These are phyloP conservation scores for Cotesia vestalis DNA, from an alignment of 1,140 invertebrate species.

Conservation along the genomic window DNA sequence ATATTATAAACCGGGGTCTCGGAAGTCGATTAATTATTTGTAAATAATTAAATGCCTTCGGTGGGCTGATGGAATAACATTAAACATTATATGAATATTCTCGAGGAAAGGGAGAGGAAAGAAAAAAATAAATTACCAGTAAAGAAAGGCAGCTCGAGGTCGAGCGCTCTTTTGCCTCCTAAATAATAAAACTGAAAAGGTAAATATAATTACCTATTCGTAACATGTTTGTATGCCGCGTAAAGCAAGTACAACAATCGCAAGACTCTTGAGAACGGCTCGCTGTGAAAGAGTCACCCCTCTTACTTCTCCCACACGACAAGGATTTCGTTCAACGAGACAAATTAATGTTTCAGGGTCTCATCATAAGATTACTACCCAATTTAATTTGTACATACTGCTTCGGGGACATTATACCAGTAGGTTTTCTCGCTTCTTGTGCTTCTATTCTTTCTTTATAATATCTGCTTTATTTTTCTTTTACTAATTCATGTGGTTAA, in stretches of 20 bases:
- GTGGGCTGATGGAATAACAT: background rate
- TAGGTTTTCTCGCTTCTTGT: no score
- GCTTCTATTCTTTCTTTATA: background rate
- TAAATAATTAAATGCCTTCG: constrained; percentile 9
- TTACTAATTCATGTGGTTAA: no score
- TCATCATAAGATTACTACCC: constrained; percentile 38
- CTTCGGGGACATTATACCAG: background rate
- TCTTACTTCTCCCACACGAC: constrained; percentile 11
- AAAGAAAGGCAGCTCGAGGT: constrained; percentile 20
- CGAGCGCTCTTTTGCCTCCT: constrained; percentile 35
- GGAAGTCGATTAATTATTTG: background rate
- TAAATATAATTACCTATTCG: constrained; percentile 59
- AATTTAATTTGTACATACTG: constrained; percentile 41
- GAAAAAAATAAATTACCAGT: constrained; percentile 26
- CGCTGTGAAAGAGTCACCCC: constrained; percentile 43
- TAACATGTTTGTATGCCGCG: constrained; percentile 50
- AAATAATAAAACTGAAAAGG: constrained; percentile 57
- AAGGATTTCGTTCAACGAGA: constrained; percentile 33
- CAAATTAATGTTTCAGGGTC: constrained; percentile 39
- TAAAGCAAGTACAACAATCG: constrained; percentile 48
- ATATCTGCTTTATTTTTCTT: no score
- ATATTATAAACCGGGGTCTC: no score
- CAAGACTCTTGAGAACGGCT: constrained; percentile 47
- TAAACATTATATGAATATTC: constrained; percentile 14
- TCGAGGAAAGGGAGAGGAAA: background rate